phyloP scores from a whole-genome alignment of 2,888 invertebrate genomes.

The Acanthosepion esculentum region DNA sequence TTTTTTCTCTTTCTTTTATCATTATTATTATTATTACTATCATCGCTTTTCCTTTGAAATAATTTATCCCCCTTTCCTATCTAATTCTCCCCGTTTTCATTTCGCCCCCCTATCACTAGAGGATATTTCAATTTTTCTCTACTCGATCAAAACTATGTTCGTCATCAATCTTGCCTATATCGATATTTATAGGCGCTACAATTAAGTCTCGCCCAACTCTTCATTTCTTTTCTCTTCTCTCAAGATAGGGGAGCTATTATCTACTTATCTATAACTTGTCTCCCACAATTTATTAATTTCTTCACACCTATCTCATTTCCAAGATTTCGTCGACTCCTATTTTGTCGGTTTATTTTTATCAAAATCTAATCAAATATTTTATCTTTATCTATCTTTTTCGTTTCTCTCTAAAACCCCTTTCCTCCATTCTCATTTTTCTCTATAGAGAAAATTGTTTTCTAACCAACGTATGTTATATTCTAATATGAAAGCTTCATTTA shows the following conservation, averaged over 20 bases:
- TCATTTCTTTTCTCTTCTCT: neutral
- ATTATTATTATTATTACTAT: neutral
- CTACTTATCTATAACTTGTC: neutral
- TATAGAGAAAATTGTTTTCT: too few species aligned
- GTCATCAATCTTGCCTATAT: slow-evolving; percentile 14
- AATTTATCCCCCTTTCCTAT: neutral
- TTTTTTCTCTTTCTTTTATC: neutral
- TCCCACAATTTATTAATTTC: neutral
- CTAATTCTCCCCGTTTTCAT: neutral
- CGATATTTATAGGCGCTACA: neutral
- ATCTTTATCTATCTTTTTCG: too few species aligned
- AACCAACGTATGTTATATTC: too few species aligned
- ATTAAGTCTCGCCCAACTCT: neutral
- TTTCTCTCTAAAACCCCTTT: too few species aligned
- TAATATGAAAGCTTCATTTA: too few species aligned
- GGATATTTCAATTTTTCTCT: neutral
- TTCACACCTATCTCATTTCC: neutral
- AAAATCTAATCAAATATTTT: too few species aligned
- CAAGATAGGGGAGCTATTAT: neutral
- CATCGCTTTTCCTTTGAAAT: neutral
- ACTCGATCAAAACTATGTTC: neutral
- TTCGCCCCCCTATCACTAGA: too few species aligned
- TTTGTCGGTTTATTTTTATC: too few species aligned
- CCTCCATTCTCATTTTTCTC: too few species aligned
- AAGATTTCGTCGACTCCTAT: neutral